phyloP scores from a whole-genome alignment of 2,888 invertebrate genomes.

The Alitta virens region DNA sequence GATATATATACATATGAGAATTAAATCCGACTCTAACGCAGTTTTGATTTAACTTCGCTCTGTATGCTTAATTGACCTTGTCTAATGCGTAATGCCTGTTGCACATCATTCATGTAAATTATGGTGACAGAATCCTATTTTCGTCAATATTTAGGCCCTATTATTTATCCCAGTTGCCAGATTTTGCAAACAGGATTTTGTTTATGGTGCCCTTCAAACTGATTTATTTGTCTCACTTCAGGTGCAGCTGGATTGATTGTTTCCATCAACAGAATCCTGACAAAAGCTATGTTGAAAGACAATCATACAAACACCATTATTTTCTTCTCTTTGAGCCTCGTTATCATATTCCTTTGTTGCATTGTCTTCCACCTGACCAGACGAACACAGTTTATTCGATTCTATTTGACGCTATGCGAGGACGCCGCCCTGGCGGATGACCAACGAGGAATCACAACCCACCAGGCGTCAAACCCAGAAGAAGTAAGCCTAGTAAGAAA shows the following conservation, averaged over 20 bases:
- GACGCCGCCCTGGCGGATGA: constrained; percentile 48
- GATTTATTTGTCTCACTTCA: no score
- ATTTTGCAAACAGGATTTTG: no score
- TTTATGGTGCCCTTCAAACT: no score
- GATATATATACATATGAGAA: no score
- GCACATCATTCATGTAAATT: no score
- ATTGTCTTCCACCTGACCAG: constrained; percentile 75
- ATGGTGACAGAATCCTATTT: no score
- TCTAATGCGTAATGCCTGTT: no score
- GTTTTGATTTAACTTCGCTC: no score
- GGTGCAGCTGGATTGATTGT: constrained; percentile 85
- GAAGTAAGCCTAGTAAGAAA: constrained; percentile 73
- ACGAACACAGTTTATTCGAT: constrained; percentile 78
- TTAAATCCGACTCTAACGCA: no score
- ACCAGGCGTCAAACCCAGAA: constrained; percentile 73
- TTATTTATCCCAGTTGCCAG: no score
- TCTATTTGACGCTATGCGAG: constrained; percentile 72
- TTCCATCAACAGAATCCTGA: constrained; percentile 78
- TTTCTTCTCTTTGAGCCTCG: constrained; percentile 80
- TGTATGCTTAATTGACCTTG: no score
- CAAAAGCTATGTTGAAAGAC: constrained; percentile 77
- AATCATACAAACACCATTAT: constrained; percentile 75
- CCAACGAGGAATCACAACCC: constrained; percentile 67
- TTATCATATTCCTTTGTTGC: constrained; percentile 75
- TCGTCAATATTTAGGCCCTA: no score